phyloP scores from a whole-genome alignment of 1,140 invertebrate species.

The Polypedilum vanderplanki region DNA sequence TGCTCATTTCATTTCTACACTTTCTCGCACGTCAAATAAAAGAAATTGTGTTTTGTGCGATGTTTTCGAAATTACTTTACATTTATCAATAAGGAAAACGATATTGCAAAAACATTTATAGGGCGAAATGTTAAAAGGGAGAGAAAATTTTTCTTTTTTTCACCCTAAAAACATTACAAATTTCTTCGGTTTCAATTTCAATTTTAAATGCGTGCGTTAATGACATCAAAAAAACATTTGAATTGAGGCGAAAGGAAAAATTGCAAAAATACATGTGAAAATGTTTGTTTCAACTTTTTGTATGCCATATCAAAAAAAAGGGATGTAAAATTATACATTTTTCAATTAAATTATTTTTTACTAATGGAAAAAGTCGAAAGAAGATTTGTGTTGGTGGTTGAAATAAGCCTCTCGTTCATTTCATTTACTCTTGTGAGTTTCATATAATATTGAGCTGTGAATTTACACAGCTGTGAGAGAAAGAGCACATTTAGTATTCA shows the following conservation, averaged over 20 bases:
- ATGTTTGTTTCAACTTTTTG: neutral
- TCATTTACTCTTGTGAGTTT: neutral
- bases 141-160: neutral
- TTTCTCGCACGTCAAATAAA: no score
- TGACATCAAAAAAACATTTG: neutral
- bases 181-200: neutral
- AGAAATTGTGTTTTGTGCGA: neutral
- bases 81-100: neutral
- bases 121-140: neutral
- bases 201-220: slow-evolving; percentile 18
- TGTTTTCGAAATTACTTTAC: neutral
- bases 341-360: neutral
- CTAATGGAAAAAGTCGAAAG: neutral
- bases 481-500: slow-evolving; percentile 21
- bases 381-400: neutral
- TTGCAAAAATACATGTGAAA: slow-evolving; percentile 18
- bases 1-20: no score
- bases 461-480: slow-evolving; percentile 25
- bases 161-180: neutral
- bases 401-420: slow-evolving; percentile 5
- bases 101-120: neutral
- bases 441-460: neutral
- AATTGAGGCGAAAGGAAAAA: neutral
- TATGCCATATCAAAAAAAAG: neutral
- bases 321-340: neutral